Evolutionary conservation across 1,140 invertebrate genomes (phyloP).

Genomic region (Pinna nobilis): DNA sequence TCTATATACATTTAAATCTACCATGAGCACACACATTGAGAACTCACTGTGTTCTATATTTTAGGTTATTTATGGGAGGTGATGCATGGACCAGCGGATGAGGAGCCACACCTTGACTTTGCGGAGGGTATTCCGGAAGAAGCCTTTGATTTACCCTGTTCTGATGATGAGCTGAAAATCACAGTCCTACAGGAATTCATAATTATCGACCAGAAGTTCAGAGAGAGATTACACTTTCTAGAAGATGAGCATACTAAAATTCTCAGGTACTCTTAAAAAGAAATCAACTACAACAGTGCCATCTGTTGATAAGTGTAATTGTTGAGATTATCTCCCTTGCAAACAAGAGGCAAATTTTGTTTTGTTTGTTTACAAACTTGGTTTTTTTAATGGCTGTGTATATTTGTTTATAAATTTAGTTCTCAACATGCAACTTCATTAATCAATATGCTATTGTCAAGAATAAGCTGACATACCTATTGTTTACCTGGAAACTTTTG

Average conservation of each 20-base stretch:
- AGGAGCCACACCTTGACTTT: constrained; percentile 42
- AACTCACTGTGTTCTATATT: not conserved
- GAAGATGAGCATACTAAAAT: constrained; percentile 58
- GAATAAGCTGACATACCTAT: too few relatives aligned
- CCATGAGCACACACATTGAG: too few relatives aligned
- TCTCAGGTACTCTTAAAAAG: too few relatives aligned
- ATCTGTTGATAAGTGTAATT: too few relatives aligned
- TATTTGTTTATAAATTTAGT: not conserved
- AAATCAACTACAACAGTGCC: too few relatives aligned
- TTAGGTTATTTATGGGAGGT: constrained; percentile 48
- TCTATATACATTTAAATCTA: too few relatives aligned
- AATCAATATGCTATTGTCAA: too few relatives aligned
- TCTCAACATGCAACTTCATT: not conserved
- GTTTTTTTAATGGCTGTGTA: not conserved
- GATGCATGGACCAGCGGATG: constrained; percentile 14
- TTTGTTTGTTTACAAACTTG: too few relatives aligned
- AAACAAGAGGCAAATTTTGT: too few relatives aligned
- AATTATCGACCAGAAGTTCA: constrained; percentile 69
- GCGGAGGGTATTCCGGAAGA: constrained; percentile 69
- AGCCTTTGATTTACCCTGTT: constrained; percentile 70
- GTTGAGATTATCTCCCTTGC: too few relatives aligned
- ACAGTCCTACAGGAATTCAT: constrained; percentile 71
- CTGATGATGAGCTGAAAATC: constrained; percentile 65
- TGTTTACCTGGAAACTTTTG: too few relatives aligned
- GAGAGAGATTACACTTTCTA: constrained; percentile 58